Percentiles rank a stretch among this genome's conserved stretches.
These are phyloP conservation scores for Mamestra configurata DNA, from an alignment of 1,140 invertebrate species.

Conservation along the genomic window DNA sequence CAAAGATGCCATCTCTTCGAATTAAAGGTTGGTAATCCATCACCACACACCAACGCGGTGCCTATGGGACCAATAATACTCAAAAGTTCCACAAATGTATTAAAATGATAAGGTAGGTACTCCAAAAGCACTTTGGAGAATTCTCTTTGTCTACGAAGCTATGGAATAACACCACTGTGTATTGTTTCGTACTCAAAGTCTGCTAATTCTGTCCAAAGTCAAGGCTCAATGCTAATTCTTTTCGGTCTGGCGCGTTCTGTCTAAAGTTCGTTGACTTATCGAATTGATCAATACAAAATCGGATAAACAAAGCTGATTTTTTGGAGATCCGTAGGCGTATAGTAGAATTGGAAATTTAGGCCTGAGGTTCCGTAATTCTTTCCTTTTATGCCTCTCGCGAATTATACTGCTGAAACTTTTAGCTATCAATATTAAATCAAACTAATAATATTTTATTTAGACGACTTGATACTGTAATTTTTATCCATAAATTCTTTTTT, in stretches of 20 bases:
- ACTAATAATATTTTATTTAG: too few species aligned
- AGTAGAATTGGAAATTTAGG: too few species aligned
- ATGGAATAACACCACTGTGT: background rate
- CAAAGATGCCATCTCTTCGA: background rate
- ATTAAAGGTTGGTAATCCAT: background rate
- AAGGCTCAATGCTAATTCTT: slow-evolving; percentile 37
- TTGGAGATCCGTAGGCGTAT: background rate
- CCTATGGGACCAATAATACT: background rate
- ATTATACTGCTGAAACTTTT: too few species aligned
- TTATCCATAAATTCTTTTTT: too few species aligned
- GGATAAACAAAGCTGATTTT: slow-evolving; percentile 3
- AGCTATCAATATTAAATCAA: too few species aligned
- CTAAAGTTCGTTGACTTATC: slow-evolving; percentile 46
- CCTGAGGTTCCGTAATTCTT: too few species aligned
- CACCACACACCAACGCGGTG: background rate
- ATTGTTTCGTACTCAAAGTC: slow-evolving; percentile 18
- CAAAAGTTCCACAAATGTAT: background rate
- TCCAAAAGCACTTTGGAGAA: slow-evolving; percentile 16
- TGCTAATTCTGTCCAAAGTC: slow-evolving; percentile 19
- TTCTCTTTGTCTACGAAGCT: slow-evolving; percentile 17
- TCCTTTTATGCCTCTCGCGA: too few species aligned
- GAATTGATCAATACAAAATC: background rate
- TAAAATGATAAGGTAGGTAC: background rate
- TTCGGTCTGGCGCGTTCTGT: slow-evolving; percentile 42
- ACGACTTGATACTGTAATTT: too few species aligned